phyloP scores from a whole-genome alignment of 2,113 vertebrate species.

The Tenebrosternarchus preto region DNA sequence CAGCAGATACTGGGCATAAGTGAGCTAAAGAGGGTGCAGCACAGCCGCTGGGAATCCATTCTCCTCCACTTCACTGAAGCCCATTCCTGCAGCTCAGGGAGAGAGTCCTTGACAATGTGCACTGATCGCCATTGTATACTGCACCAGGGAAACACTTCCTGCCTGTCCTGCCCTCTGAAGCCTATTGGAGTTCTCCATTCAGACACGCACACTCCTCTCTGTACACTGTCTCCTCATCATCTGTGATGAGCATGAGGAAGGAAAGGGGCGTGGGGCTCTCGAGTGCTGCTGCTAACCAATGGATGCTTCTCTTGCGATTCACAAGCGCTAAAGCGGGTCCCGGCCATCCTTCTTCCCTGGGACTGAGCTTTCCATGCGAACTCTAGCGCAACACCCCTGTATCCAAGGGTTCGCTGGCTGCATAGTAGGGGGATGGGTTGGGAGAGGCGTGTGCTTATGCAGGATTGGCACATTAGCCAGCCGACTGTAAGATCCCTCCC shows the following conservation, averaged over 20 bases:
- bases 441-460: too few species aligned
- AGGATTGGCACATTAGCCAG: too few species aligned
- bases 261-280: not conserved
- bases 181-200: not conserved
- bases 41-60: conserved; percentile 30
- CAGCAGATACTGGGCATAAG: conserved; percentile 36
- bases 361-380: too few species aligned
- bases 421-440: too few species aligned
- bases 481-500: too few species aligned
- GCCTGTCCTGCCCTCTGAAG: conserved; percentile 7
- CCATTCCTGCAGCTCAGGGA: conserved; percentile 37
- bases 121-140: conserved; percentile 21
- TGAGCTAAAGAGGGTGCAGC: conserved; percentile 41
- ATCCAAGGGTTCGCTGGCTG: too few species aligned
- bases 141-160: not conserved
- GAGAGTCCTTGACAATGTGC: conserved; percentile 33
- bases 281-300: not conserved
- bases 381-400: too few species aligned
- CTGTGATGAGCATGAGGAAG: not conserved
- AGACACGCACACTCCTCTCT: not conserved
- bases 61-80: conserved; percentile 20
- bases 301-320: not conserved
- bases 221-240: not conserved
- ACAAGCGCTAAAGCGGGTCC: not conserved
- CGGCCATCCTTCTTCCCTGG: too few species aligned